Percentiles rank a stretch among this genome's conserved stretches.
These are phyloP conservation scores for Trinectes maculatus DNA, from an alignment of 2,113 vertebrate species.

Conservation along the genomic window DNA sequence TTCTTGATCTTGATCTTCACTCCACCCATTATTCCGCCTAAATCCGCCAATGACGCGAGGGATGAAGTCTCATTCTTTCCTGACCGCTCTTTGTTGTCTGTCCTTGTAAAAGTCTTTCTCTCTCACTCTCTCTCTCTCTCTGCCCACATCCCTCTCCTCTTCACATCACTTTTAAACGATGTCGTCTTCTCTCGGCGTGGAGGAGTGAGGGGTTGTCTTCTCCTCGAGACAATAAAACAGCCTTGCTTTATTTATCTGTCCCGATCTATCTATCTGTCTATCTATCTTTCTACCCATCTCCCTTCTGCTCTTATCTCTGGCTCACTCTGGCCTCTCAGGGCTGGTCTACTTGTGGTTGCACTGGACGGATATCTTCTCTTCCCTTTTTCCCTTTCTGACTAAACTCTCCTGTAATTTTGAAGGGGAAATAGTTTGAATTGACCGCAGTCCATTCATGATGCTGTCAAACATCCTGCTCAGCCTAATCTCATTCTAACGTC, in stretches of 20 bases:
- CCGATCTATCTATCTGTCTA: constrained; percentile 45
- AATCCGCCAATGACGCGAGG: constrained; percentile 19
- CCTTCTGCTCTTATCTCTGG: constrained; percentile 36
- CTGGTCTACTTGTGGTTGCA: constrained; percentile 34
- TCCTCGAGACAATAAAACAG: constrained; percentile 65
- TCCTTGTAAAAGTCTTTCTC: constrained; percentile 52
- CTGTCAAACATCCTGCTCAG: constrained; percentile 55
- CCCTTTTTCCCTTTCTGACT: constrained; percentile 9
- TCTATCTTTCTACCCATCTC: no score
- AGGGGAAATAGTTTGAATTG: constrained; percentile 51
- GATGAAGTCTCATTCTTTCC: constrained; percentile 30
- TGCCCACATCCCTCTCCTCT: constrained; percentile 18
- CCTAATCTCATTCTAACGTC: constrained; percentile 43
- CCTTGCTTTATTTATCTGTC: constrained; percentile 58
- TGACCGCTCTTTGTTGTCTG: constrained; percentile 43
- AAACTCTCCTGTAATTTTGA: constrained; percentile 31
- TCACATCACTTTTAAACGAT: constrained; percentile 55
- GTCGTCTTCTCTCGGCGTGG: constrained; percentile 50
- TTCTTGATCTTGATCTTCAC: constrained; percentile 41
- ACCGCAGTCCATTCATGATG: constrained; percentile 47
- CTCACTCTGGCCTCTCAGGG: constrained; percentile 24
- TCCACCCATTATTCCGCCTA: constrained; percentile 24
- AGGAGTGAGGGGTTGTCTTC: constrained; percentile 52
- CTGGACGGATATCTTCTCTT: constrained; percentile 27
- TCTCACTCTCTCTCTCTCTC: constrained; percentile 18